A percentile compares a stretch with the other conserved stretches of the same genome.
Conservation (phyloP, 2,113 vertebrate genomes). For the Octodon degus region DNA sequence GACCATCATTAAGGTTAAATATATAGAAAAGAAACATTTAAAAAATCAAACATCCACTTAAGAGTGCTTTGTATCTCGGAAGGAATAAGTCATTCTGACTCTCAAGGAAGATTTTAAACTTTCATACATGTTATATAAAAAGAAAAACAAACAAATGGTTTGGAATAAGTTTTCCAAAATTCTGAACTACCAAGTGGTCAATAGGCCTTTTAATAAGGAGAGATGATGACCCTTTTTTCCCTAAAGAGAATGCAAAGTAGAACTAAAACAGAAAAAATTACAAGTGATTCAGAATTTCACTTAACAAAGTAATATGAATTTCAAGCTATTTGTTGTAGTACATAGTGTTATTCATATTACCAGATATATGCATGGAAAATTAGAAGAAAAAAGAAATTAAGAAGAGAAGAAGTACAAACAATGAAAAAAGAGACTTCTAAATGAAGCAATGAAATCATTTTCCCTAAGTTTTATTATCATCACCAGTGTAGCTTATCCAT, state of each 20-base stretch:
- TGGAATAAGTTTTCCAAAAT: neutral
- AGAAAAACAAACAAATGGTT: neutral
- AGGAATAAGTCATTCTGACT: neutral
- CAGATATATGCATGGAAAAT: too few relatives aligned
- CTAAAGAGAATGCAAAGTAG: too few relatives aligned
- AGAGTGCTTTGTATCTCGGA: neutral
- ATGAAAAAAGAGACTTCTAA: neutral
- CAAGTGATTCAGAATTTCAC: too few relatives aligned
- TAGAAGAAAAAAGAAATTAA: too few relatives aligned
- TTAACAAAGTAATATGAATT: too few relatives aligned
- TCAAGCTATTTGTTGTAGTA: too few relatives aligned
- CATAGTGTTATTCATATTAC: too few relatives aligned
- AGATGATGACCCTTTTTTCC: too few relatives aligned
- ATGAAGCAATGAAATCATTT: neutral
- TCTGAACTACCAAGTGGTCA: neutral
- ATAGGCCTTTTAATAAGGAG: neutral
- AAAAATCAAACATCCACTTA: neutral
- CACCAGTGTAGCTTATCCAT: neutral
- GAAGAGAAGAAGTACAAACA: too few relatives aligned
- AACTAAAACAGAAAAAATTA: too few relatives aligned
- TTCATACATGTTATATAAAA: neutral
- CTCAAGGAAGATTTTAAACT: neutral
- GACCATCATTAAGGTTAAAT: neutral
- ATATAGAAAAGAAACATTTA: neutral
- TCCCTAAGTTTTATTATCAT: neutral